Percentiles rank a stretch among this genome's conserved stretches.
These are phyloP conservation scores for Theristicus caerulescens DNA, from an alignment of 2,113 vertebrate species.

Conservation along the genomic window DNA sequence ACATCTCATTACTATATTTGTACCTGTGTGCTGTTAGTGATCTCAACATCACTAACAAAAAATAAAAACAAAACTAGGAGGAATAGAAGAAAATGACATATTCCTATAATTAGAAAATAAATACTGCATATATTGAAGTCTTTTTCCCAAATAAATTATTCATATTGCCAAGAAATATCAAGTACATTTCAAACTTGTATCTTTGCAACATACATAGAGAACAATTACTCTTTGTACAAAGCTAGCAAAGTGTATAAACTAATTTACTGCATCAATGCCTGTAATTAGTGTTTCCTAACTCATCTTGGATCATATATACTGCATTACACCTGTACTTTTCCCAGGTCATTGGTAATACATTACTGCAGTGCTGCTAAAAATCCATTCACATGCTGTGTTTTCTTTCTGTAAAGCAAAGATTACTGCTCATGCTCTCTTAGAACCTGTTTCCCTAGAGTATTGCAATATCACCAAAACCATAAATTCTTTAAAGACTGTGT, in stretches of 20 bases:
- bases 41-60: not conserved
- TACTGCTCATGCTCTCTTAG: not conserved
- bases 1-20: not conserved
- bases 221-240: constrained; percentile 45
- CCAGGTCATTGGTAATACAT: constrained; percentile 2
- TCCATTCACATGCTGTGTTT: not conserved
- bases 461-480: not conserved
- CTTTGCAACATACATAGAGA: not conserved
- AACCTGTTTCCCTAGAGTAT: not conserved
- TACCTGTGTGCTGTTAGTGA: not conserved
- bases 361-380: constrained; percentile 1
- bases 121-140: not conserved
- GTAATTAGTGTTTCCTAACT: constrained; percentile 61
- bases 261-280: constrained; percentile 59
- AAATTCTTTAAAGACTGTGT: not conserved
- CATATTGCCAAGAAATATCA: not conserved
- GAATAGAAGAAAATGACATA: not conserved
- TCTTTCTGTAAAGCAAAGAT: not conserved
- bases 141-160: not conserved
- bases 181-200: not conserved
- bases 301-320: constrained; percentile 18
- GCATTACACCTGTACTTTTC: constrained; percentile 53
- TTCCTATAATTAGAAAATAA: not conserved
- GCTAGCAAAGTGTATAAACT: constrained; percentile 56
- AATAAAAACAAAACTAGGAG: not conserved